Evolutionary conservation across 2,888 invertebrate genomes (phyloP).

Genomic region (Aphodius granarius): DNA sequence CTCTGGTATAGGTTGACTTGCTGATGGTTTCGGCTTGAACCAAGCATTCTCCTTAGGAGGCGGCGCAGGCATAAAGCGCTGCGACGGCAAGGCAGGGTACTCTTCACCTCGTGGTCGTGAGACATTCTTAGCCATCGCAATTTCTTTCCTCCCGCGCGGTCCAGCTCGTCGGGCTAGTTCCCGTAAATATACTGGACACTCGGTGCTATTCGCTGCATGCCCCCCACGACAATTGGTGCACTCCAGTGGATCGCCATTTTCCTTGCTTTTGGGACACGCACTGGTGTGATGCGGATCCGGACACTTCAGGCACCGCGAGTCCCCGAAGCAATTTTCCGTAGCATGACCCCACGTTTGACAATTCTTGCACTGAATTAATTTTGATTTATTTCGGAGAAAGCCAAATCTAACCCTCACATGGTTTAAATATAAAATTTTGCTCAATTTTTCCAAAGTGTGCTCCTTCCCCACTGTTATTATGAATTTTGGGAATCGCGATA

Average conservation of each 20-base stretch:
- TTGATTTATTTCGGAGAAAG: not conserved
- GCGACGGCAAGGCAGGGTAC: not conserved
- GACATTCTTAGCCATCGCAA: not conserved
- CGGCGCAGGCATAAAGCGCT: not conserved
- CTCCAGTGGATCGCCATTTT: slow-evolving; percentile 10
- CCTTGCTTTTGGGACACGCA: slow-evolving; percentile 13
- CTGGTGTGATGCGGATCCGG: slow-evolving; percentile 8
- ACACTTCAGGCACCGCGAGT: slow-evolving; percentile 21
- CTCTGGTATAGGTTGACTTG: not conserved
- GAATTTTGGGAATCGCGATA: not conserved
- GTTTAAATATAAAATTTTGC: not conserved
- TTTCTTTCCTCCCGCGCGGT: not conserved
- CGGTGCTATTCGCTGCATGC: slow-evolving; percentile 17
- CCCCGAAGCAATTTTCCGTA: slow-evolving; percentile 12
- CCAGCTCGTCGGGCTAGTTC: not conserved
- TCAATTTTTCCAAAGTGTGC: not conserved
- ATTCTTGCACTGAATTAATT: slow-evolving; percentile 21
- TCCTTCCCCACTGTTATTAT: not conserved
- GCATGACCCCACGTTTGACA: slow-evolving; percentile 27
- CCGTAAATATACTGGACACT: slow-evolving; percentile 2
- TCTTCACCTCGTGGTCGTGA: not conserved
- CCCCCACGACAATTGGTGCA: slow-evolving; percentile 20
- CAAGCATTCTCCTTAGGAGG: not conserved
- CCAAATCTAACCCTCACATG: not conserved
- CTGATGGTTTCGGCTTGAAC: not conserved